Percentiles rank a stretch among this genome's conserved stretches.
Evolutionary conservation across 2,113 vertebrate genomes (phyloP).

Genomic region (Regulus satrapa): DNA sequence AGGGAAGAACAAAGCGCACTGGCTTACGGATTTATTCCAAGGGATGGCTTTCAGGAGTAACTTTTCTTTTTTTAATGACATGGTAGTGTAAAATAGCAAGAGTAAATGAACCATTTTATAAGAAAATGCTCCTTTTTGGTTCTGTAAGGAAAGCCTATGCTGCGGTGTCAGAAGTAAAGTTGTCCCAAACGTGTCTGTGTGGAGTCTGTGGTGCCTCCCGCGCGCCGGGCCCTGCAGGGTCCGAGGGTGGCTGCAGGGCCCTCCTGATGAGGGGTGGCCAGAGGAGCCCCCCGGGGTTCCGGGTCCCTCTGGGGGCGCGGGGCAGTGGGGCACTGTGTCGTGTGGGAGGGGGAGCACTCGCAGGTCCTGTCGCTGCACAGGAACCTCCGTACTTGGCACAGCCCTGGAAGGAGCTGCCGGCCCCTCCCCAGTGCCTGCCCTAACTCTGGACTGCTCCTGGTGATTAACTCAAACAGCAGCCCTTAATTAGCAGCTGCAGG

Average conservation of each 20-base stretch:
- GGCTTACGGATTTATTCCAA: neutral
- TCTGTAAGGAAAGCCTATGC: neutral
- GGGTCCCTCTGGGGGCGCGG: neutral
- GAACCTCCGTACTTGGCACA: rapidly evolving
- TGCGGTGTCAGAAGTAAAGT: neutral
- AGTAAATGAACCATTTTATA: slow-evolving; percentile 19
- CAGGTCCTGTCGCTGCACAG: neutral
- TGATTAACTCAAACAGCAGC: neutral
- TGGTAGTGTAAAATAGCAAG: neutral
- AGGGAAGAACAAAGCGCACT: neutral
- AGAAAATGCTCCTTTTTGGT: neutral
- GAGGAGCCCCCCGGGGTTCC: neutral
- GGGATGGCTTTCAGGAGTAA: slow-evolving; percentile 9
- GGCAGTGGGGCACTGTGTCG: neutral
- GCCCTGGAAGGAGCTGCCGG: neutral
- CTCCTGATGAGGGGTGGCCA: rapidly evolving
- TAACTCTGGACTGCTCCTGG: neutral
- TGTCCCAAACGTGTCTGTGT: neutral
- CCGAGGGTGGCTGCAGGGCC: neutral
- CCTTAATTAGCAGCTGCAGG: neutral
- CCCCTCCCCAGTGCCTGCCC: neutral
- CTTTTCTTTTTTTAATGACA: neutral
- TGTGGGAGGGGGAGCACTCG: neutral
- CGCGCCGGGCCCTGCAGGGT: rapidly evolving
- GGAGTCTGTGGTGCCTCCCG: neutral